A percentile compares a stretch with the other conserved stretches of the same genome.
Evolutionary conservation across 2,888 invertebrate species (phyloP).

Genomic region (Xanthorhoe spadicearia): DNA sequence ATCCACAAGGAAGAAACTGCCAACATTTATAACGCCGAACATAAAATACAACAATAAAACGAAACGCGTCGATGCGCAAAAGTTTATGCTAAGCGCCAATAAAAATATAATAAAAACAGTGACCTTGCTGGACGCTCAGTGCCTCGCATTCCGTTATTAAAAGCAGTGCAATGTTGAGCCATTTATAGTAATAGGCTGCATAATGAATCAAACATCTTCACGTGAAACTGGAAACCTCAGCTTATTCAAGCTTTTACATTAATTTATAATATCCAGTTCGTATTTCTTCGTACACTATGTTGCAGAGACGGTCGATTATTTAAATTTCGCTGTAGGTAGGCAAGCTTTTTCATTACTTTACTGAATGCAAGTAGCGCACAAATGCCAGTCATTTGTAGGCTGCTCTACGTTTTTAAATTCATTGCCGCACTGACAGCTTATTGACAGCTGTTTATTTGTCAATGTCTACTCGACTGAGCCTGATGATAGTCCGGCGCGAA

Average conservation of each 20-base stretch:
- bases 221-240: conserved; percentile 9
- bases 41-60: conserved; percentile 73
- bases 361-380: conserved; percentile 71
- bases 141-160: conserved; percentile 47
- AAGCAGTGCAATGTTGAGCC: conserved; percentile 45
- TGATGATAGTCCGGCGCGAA: conserved; percentile 60
- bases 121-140: conserved; percentile 55
- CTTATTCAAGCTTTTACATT: neutral
- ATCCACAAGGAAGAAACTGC: conserved; percentile 65
- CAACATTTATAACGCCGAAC: conserved; percentile 67
- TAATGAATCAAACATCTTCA: conserved; percentile 23
- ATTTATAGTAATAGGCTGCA: conserved; percentile 29
- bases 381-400: conserved; percentile 59
- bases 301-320: neutral
- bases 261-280: conserved; percentile 5
- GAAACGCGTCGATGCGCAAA: conserved; percentile 63
- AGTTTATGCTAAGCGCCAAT: conserved; percentile 69
- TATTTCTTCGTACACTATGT: neutral
- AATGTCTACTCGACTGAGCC: conserved; percentile 58
- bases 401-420: conserved; percentile 66
- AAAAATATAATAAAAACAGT: conserved; percentile 67
- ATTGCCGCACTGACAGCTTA: conserved; percentile 63
- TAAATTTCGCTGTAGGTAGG: neutral
- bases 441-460: conserved; percentile 78
- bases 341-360: conserved; percentile 6